Conservation (phyloP, 2,797 vertebrate species). For the Dicrostonyx torquatus region DNA sequence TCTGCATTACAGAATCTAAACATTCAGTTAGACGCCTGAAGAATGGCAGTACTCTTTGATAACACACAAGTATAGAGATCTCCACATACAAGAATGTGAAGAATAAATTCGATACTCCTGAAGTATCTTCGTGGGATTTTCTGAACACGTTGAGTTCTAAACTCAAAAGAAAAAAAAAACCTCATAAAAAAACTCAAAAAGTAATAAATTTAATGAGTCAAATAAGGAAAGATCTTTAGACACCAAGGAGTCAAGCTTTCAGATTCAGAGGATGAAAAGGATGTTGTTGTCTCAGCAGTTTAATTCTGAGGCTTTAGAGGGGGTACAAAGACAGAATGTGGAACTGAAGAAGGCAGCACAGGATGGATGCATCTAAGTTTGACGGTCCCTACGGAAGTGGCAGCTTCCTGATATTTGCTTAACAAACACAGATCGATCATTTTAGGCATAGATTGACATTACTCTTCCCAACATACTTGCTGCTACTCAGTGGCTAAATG, state of each 20-base stretch:
- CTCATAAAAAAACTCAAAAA: too few species aligned
- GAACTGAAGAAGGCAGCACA: not conserved
- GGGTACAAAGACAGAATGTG: not conserved
- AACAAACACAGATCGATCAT: not conserved
- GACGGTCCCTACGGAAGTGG: not conserved
- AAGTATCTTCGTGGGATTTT: not conserved
- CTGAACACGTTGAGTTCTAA: not conserved
- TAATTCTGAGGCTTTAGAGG: not conserved
- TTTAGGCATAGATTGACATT: not conserved
- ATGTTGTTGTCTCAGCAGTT: not conserved
- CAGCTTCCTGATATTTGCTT: not conserved
- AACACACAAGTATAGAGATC: not conserved
- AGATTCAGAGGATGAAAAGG: not conserved
- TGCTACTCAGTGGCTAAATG: not conserved
- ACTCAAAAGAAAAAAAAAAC: too few species aligned
- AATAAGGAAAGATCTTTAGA: conserved; percentile 5
- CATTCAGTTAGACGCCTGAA: conserved; percentile 11
- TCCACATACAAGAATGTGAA: conserved; percentile 21
- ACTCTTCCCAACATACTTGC: not conserved
- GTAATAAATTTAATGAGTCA: not conserved
- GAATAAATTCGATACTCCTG: not conserved
- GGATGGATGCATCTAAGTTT: not conserved
- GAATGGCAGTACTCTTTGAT: not conserved
- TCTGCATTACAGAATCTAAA: not conserved
- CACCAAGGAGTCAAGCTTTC: not conserved